These are phyloP conservation scores for Acomys russatus DNA, from an alignment of 2,797 vertebrate species.

Conservation along the genomic window DNA sequence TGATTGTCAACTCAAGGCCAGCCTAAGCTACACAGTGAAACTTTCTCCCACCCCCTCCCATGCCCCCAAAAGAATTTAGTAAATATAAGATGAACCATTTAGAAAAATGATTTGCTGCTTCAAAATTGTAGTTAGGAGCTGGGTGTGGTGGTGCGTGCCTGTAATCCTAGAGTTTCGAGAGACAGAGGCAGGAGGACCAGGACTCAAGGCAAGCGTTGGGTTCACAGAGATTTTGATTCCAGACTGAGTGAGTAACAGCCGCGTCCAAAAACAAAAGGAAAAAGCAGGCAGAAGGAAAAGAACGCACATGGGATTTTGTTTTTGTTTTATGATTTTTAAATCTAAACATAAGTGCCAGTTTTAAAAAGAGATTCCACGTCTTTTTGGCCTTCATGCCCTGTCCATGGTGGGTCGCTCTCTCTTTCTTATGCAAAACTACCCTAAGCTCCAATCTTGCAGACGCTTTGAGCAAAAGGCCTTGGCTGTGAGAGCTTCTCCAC, in stretches of 20 bases:
- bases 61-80: neutral
- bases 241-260: neutral
- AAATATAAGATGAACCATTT: conserved; percentile 54
- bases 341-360: neutral
- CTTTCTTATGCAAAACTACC: neutral
- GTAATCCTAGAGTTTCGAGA: neutral
- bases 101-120: conserved; percentile 25
- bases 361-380: neutral
- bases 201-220: neutral
- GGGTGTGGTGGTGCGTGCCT: neutral
- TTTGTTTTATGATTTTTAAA: conserved; percentile 40
- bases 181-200: neutral
- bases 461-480: neutral
- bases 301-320: neutral
- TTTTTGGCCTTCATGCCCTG: neutral
- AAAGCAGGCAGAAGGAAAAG: neutral
- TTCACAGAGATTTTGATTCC: neutral
- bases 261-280: neutral
- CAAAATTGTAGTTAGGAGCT: neutral
- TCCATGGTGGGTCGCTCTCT: neutral
- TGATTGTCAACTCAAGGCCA: neutral
- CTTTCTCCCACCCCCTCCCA: neutral
- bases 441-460: neutral
- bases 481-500: neutral
- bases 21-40: neutral